phyloP scores from a whole-genome alignment of 2,113 vertebrate genomes.

The Gopherus flavomarginatus region DNA sequence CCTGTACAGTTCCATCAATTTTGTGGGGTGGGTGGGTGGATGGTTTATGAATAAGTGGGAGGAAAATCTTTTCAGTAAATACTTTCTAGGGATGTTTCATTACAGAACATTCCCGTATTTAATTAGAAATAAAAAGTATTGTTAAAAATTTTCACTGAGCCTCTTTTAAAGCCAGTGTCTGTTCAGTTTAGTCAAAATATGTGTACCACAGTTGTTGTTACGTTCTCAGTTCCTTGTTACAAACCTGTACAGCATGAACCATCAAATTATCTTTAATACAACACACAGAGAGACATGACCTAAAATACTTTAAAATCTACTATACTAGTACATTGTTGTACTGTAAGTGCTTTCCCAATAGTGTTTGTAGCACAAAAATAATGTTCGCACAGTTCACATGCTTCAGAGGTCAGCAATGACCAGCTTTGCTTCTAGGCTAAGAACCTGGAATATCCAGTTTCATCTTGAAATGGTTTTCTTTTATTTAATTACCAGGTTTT shows the following conservation, averaged over 20 bases:
- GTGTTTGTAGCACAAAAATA: conserved; percentile 21
- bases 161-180: neutral
- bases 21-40: conserved; percentile 64
- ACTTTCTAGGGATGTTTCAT: conserved; percentile 21
- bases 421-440: conserved; percentile 1
- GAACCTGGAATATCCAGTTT: conserved; percentile 20
- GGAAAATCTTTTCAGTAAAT: conserved; percentile 43
- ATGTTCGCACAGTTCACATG: conserved; percentile 21
- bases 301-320: conserved; percentile 29
- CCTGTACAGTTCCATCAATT: conserved; percentile 16
- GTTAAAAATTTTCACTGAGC: neutral
- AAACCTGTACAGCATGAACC: neutral
- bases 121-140: neutral
- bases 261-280: conserved; percentile 37
- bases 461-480: neutral
- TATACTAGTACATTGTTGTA: neutral
- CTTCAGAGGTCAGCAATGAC: neutral
- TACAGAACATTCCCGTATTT: neutral
- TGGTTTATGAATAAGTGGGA: conserved; percentile 54
- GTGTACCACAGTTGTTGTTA: neutral
- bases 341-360: conserved; percentile 7
- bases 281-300: neutral
- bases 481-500: neutral
- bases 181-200: neutral
- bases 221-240: neutral